A percentile compares a stretch with the other conserved stretches of the same genome.
Conservation (phyloP, 2,113 vertebrate species). For the Peromyscus leucopus region DNA sequence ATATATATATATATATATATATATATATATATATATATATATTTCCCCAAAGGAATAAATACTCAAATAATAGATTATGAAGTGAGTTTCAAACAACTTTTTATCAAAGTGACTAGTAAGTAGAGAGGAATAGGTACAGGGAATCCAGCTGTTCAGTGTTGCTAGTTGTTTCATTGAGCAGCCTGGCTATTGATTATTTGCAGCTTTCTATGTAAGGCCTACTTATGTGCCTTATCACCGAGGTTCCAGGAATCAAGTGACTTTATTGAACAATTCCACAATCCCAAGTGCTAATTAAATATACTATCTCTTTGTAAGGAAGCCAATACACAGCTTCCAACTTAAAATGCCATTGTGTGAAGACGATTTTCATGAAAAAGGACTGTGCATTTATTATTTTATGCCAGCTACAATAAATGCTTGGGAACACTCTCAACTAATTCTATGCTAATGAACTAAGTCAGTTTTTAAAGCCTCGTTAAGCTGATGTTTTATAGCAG, state of each 20-base stretch:
- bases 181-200: not conserved
- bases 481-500: slow-evolving; percentile 62
- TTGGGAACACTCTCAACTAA: slow-evolving; percentile 59
- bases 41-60: not conserved
- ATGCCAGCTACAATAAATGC: slow-evolving; percentile 61
- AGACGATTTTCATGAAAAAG: slow-evolving; percentile 60
- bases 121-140: not conserved
- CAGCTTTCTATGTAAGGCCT: not conserved
- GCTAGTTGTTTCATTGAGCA: not conserved
- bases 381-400: slow-evolving; percentile 47
- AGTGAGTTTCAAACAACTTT: not conserved
- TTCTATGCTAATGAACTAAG: slow-evolving; percentile 70
- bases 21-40: too few species aligned
- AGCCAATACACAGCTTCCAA: not conserved
- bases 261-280: slow-evolving; percentile 34
- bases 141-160: slow-evolving; percentile 10
- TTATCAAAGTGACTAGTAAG: not conserved
- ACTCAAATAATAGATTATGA: not conserved
- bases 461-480: slow-evolving; percentile 70
- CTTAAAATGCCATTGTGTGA: slow-evolving; percentile 43
- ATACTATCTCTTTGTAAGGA: not conserved
- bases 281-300: slow-evolving; percentile 38
- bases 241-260: slow-evolving; percentile 23
- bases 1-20: not conserved
- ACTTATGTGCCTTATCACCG: not conserved